Base-by-base conservation (phyloP, 2,797 vertebrate species). In the Sebastes melanostomus region DNA sequence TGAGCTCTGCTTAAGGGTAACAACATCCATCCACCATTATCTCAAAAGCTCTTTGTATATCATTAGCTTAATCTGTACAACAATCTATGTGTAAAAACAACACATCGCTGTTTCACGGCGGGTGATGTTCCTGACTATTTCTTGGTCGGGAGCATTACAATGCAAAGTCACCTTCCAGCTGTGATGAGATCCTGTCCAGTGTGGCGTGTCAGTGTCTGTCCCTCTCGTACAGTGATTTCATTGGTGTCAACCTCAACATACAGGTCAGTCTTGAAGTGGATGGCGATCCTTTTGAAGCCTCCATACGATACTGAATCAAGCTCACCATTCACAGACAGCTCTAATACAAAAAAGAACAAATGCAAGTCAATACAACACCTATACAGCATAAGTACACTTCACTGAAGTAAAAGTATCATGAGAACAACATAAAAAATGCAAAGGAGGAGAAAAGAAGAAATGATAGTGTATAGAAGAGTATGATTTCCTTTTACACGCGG, bases 311-410 rank as follows among this genome's bases (percentile, higher is more conserved):
- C 8, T 12, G 58, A 30, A 12, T 82, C 58, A 56, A 94, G 91
- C 24, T 92, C n/a, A 22, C 94, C 95, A 20, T 93, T 93, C 70
- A 96, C 85, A 36, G 59, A 78, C 71, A 96, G 66, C 16, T 75
- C 95, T 96, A 9, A 9, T 16, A 25, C 2, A 81, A 55, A 82
- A 62, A 14, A 65, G 25, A 77, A 63, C 2, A 70, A 72, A 84
- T 8, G 2, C 29, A 76, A 12, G 6, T 78, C 12, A 72, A 25
- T n/a, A 55, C 16, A 8, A 38, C 29, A 29, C 10, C 20, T 25
- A 30, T 10, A n/a, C 14, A 36, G 18, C 4, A 12, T 24, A 60
- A 56, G 10, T 42, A 36, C 4, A 55, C 12, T 24, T 46, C 5
- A 22, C 22, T 42, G 1, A 27, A 73, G 46, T 11, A 38, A 7